Base-by-base conservation (phyloP, 1,140 invertebrate genomes). In the Papilio machaon region DNA sequence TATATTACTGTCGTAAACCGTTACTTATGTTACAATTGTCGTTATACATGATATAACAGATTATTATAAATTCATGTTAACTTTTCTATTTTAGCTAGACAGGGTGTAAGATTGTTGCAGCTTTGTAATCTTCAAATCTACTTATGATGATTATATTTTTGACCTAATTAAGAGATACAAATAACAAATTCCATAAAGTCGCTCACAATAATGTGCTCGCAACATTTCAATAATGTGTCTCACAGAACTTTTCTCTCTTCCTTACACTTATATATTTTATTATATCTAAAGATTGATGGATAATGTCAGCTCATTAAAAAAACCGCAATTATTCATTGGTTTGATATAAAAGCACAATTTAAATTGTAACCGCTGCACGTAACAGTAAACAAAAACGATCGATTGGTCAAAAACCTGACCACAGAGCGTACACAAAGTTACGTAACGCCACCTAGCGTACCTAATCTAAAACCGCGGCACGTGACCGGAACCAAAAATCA, bases 401-500 rank as follows among this genome's bases (percentile, higher is more conserved):
- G 11, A 76, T 76, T 76, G 74, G 74, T 76, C 23, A 52, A 76
- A 76, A 70, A 35, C 64, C 46, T 9, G 74, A 76, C 74, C 46
- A 47, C 74, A 76, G n/a, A 76, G 35, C 74, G 38, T 76, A 52
- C 47, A 76, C 74, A 76, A 76, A 76, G 46, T 76, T 76, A 76
- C 74, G 19, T 49, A 47, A 76, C 74, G 49, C 47, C 74, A 52
- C 47, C 74, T 75, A 75, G 73, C 47, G 73, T 49, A 75, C 73
- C 46, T 76, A 54, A 76, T 76, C 74, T 52, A 23, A 82, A 83
- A 60, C 76, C 58, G 58, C 54, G 46, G 54, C 81, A 87, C 83
- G 83, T 86, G 82, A 84, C 81, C 81, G 77, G 85, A 82, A 83
- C 64, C 79, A 58, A 82, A 70, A 84, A 82, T 82, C 80, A 73